Evolutionary conservation across 2,113 vertebrate genomes (phyloP), one percentile per base, ranked within the genome.

Genomic region (Toxotes jaculatrix): DNA sequence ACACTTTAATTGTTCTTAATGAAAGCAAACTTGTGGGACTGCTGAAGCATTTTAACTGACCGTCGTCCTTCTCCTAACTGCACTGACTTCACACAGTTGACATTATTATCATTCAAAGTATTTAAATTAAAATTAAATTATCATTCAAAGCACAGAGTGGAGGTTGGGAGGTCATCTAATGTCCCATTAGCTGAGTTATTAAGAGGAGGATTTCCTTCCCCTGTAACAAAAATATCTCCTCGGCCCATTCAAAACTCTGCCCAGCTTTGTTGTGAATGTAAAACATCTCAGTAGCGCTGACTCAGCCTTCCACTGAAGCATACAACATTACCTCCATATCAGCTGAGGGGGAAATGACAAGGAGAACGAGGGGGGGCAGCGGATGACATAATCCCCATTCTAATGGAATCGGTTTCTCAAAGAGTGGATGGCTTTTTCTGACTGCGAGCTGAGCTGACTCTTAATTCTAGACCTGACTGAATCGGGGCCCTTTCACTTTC

Each of bases 1-100:
- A 82, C 38, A 60, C 66, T 27, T 72, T 4, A 66, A 17, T 38
- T 68, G 40, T 63, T 83, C 16, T 40, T 55, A n/a, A 65, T 47
- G 27, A 56, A 75, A 79, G 34, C 74, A 34, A 78, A 9, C 38
- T 23, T 11, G 2, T 7, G 42, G 31, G 17, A 68, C 9, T 40
- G 47, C 31, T 57, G 0, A 65, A 51, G 13, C 68, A 36, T 59
- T 61, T 80, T 3, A 42, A 51, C 31, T 2, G 11, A 56, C 36
- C 31, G 2, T 59, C n/a, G 51, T 81, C 34, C 4, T n/a, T 1
- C 32, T 31, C n/a, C 3, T 8, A 12, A 1, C 13, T 53, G 14
- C 57, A 23, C 14, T 12, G 40, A 23, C 45, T 21, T 61, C 31
- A 63, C 31, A 63, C 45, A 5, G n/a, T 43, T 76, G 2, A 27